Percentiles rank a stretch among this genome's conserved stretches.
phyloP scores from a whole-genome alignment of 2,888 invertebrate species.

The Dynastes maya region DNA sequence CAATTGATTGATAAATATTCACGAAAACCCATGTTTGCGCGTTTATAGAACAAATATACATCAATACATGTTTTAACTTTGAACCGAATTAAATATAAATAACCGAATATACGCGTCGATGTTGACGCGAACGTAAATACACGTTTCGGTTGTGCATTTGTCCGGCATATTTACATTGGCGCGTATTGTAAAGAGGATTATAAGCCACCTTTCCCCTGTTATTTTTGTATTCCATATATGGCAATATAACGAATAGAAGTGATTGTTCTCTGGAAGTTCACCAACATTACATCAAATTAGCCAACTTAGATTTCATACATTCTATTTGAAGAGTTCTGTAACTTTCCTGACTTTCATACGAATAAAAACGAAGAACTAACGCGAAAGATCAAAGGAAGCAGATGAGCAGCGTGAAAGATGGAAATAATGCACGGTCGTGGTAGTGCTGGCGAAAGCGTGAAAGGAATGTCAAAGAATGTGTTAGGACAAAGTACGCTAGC shows the following conservation, averaged over 20 bases:
- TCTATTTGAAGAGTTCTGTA: neutral
- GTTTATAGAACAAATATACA: slow-evolving; percentile 18
- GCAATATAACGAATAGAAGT: neutral
- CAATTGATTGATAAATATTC: slow-evolving; percentile 45
- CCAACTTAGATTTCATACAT: neutral
- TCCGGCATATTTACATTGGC: neutral
- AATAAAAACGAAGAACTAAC: neutral
- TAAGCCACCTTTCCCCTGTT: neutral
- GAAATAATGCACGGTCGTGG: neutral
- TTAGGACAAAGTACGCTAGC: slow-evolving; percentile 29
- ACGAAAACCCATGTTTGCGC: slow-evolving; percentile 37
- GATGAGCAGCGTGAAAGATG: slow-evolving; percentile 18
- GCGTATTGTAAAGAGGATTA: neutral
- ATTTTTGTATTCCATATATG: neutral
- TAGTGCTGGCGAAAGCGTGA: slow-evolving; percentile 16
- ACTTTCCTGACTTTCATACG: neutral
- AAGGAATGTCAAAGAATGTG: slow-evolving; percentile 20
- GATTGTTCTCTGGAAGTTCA: neutral
- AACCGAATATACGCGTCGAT: slow-evolving; percentile 12
- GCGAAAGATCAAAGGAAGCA: slow-evolving; percentile 27
- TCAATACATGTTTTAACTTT: slow-evolving; percentile 34
- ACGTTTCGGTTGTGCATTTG: slow-evolving; percentile 8
- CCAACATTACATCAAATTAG: neutral
- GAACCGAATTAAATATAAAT: slow-evolving; percentile 38
- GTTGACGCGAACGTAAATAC: slow-evolving; percentile 24